Percentiles rank a stretch among this genome's conserved stretches.
Evolutionary conservation across 2,888 invertebrate genomes (phyloP).

Genomic region (Torymus texanus): DNA sequence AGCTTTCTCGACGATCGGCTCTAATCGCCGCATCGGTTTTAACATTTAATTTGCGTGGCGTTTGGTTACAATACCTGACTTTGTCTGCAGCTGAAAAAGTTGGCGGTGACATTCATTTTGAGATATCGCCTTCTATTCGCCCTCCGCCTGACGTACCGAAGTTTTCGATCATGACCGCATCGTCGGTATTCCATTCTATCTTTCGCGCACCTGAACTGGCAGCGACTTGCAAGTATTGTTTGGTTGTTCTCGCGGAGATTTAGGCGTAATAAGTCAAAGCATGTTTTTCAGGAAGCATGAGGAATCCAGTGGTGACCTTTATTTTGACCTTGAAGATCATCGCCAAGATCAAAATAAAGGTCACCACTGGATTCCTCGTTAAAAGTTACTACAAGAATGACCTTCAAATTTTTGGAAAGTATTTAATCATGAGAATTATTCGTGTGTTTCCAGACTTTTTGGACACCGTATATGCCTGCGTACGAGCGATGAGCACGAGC

Average conservation of each 20-base stretch:
- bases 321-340: too few relatives aligned
- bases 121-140: slow-evolving; percentile 5
- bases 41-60: neutral
- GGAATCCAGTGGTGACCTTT: too few relatives aligned
- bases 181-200: neutral
- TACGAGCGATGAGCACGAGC: too few relatives aligned
- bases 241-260: neutral
- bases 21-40: slow-evolving; percentile 23
- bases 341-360: too few relatives aligned
- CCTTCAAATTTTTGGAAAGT: too few relatives aligned
- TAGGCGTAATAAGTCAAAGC: too few relatives aligned
- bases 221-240: neutral
- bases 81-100: neutral
- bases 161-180: neutral
- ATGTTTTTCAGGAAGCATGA: too few relatives aligned
- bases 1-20: neutral
- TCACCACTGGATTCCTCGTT: too few relatives aligned
- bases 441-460: too few relatives aligned
- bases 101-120: slow-evolving; percentile 21
- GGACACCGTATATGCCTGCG: too few relatives aligned
- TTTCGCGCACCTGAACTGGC: neutral
- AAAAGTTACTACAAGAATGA: too few relatives aligned
- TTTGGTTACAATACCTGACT: neutral
- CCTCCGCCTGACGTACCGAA: slow-evolving; percentile 1
- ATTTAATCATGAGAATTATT: too few relatives aligned